Evolutionary conservation across 2,113 vertebrate species (phyloP), one percentile per base, ranked within the genome.

Genomic region (Actenoides lindsayi): DNA sequence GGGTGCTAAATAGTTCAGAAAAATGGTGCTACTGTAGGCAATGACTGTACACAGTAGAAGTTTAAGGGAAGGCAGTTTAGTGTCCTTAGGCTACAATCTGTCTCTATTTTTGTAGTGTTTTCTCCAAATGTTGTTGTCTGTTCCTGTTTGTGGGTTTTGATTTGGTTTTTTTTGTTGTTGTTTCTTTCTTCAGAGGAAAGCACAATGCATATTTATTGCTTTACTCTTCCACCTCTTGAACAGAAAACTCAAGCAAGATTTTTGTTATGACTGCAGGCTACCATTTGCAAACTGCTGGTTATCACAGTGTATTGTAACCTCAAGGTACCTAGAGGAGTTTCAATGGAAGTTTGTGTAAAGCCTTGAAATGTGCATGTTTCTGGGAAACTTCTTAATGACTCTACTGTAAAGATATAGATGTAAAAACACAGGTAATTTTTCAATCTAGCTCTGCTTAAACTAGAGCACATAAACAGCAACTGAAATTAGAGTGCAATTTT

Each of bases 221-320:
- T 85, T 89, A 62, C n/a, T 95, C 69, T 57, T 85, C 83, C 65
- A 76, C 78, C 50, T 87, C 77, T 33, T 62, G 70, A 91, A 94
- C 31, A 87, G 28, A 93, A 70, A 91, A 96, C 94, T 94, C 91
- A 96, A 87, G 89, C 35, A 78, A 87, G 57, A 15, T 76, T 95
- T 93, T 94, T 96, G 92, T 97, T 96, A 91, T 96, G 94, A 92
- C 96, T 96, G 83, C 83, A 93, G 96, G 95, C 95, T 89, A 95
- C 96, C 90, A 95, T 95, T 96, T 96, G 80, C 92, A 93, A 87
- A 80, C 77, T 91, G 74, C 50, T 85, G 83, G 77, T 94, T 91
- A 70, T 92, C 74, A 92, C 53, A 89, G 91, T 3, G 68, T 51
- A 15, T 44, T 84, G 85, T 91, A 96, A 96, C 96, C 80, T 96